Base-by-base conservation (phyloP, 2,888 invertebrate species). In the Acheta domesticus region DNA sequence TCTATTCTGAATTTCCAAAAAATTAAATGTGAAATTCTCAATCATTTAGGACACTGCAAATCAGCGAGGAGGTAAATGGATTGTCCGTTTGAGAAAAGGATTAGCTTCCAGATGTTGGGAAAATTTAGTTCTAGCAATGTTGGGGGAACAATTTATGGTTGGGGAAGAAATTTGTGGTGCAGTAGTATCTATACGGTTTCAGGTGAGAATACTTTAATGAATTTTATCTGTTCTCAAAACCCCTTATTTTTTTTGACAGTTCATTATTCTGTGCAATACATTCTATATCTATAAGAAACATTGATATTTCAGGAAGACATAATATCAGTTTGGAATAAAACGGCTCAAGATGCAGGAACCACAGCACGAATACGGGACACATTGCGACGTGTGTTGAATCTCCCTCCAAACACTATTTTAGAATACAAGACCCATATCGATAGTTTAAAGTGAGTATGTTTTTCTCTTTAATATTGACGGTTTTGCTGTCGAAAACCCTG, bases 71-170 rank as follows among this genome's bases (percentile, higher is more conserved):
- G 99, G 99, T 49, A 98, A 98, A 89, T 99, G 99, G 98, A 96
- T 98, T 84, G 94, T 99, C 83, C 91, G 98, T 83, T 90, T 99
- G 86, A 93, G 96, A 85, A 98, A 98, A 89, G 95, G 96, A 83
- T 92, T 97, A 87, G 96, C 97, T 77, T 96, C 96, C 62, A 92
- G 98, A 82, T 98, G 98, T 86, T 99, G 99, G 99, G 99, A 99
- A 88, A 99, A 99, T 88, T 91, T 99, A 79, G 94, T 99, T 85
- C 92, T 99, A 91, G 99, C 99, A 82, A 97, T 99, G 94, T 89
- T 99, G 83, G 99, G 99, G 8, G 99, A 99, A 88, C 98, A 99
- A 90, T 99, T 99, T 90, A 95, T 98, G 92, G 98, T 99, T 74
- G 98, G 98, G 21, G 94, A 97, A 84, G 99, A 99, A 89, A 96